Percentiles rank a stretch among this genome's conserved stretches.
Conservation (phyloP, 2,888 invertebrate genomes). For the Euplagia quadripunctaria region DNA sequence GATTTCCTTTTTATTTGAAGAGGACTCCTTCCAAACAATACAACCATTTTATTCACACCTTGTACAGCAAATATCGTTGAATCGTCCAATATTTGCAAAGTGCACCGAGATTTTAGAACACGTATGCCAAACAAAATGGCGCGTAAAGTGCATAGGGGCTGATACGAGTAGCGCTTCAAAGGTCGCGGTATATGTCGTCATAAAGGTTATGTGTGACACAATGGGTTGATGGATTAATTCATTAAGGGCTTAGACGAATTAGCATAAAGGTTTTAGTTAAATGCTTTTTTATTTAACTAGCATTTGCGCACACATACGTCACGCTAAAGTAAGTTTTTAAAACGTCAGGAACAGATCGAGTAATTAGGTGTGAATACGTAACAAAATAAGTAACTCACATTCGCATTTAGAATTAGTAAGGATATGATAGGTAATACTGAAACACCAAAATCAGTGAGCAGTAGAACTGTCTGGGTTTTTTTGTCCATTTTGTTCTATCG, state of each 20-base stretch:
- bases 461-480: too few relatives aligned
- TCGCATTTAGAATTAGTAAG: too few relatives aligned
- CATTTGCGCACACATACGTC: too few relatives aligned
- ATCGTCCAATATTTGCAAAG: constrained; percentile 10
- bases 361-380: too few relatives aligned
- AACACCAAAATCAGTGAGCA: too few relatives aligned
- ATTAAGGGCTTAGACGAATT: not conserved
- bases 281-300: too few relatives aligned
- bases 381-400: too few relatives aligned
- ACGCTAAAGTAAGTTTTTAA: too few relatives aligned
- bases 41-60: constrained; percentile 3
- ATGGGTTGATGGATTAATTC: not conserved
- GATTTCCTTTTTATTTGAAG: not conserved
- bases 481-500: too few relatives aligned
- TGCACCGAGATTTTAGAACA: constrained; percentile 48
- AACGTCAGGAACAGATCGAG: too few relatives aligned
- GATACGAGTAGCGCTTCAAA: constrained; percentile 45
- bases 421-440: too few relatives aligned
- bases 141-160: constrained; percentile 51
- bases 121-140: constrained; percentile 44
- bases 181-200: constrained; percentile 40
- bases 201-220: not conserved
- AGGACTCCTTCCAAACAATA: not conserved
- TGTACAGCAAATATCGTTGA: constrained; percentile 10
- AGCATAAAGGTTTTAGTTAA: not conserved